phyloP scores from a whole-genome alignment of 2,888 invertebrate species.

The Disparrhopalites patrizii region DNA sequence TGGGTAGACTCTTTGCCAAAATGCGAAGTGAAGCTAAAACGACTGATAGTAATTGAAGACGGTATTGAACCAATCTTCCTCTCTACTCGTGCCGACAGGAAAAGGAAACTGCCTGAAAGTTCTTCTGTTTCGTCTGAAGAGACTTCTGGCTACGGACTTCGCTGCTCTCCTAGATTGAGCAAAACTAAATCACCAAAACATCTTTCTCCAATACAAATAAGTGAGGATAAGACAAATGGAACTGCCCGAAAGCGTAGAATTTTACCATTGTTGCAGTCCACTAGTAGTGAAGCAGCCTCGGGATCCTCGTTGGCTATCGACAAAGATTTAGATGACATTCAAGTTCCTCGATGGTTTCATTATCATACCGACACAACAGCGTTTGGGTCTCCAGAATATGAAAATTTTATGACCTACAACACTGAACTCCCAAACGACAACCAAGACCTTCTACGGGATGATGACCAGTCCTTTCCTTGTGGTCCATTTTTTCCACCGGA shows the following conservation, averaged over 20 bases:
- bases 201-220: background rate
- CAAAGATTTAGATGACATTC: too few relatives aligned
- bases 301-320: too few relatives aligned
- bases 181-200: background rate
- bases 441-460: background rate
- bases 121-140: background rate
- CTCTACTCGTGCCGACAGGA: background rate
- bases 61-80: background rate
- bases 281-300: too few relatives aligned
- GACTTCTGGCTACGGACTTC: background rate
- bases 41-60: background rate
- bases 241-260: too few relatives aligned
- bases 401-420: background rate
- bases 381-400: too few relatives aligned
- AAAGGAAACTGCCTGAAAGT: background rate
- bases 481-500: background rate
- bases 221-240: background rate
- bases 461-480: background rate
- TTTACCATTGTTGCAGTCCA: too few relatives aligned
- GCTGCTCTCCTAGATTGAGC: background rate
- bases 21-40: background rate
- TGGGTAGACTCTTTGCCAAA: background rate
- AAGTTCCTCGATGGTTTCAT: too few relatives aligned
- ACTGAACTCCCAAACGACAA: background rate
- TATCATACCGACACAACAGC: too few relatives aligned